phyloP scores from a whole-genome alignment of 2,888 invertebrate species.

The Ophion slaviceki region DNA sequence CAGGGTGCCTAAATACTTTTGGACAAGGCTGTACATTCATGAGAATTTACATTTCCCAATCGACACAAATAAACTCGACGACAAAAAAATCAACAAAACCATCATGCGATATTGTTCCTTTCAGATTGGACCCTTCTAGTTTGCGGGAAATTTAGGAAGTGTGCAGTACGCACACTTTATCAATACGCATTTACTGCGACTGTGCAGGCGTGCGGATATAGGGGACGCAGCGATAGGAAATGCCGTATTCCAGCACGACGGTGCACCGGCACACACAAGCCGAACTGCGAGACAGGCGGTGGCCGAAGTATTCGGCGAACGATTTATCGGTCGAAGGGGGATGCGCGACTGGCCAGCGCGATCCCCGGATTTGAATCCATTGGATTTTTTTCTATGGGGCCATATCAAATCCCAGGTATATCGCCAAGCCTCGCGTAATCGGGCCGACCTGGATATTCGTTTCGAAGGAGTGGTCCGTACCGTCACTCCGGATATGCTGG shows the following conservation, averaged over 20 bases:
- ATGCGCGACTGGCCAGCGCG: constrained; percentile 2
- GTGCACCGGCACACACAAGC: constrained; percentile 16
- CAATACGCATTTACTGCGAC: background rate
- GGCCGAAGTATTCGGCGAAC: background rate
- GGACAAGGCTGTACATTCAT: background rate
- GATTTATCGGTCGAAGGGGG: constrained; percentile 7
- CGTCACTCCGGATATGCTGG: no score
- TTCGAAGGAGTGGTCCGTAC: no score
- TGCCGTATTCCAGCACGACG: constrained; percentile 18
- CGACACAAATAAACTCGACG: no score
- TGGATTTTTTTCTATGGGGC: constrained; percentile 28
- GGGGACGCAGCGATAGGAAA: no score
- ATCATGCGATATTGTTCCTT: background rate
- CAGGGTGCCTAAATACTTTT: background rate
- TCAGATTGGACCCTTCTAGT: constrained; percentile 3
- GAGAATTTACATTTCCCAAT: no score
- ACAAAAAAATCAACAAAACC: no score
- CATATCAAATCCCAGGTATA: background rate
- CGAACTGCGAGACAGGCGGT: background rate
- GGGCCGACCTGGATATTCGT: no score
- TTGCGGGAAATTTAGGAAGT: background rate
- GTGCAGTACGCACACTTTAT: background rate
- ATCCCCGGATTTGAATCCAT: constrained; percentile 25
- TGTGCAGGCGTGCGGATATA: background rate
- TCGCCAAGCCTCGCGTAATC: constrained; percentile 1